Base-by-base conservation (phyloP, 2,113 vertebrate genomes). In the Prionailurus bengalensis region DNA sequence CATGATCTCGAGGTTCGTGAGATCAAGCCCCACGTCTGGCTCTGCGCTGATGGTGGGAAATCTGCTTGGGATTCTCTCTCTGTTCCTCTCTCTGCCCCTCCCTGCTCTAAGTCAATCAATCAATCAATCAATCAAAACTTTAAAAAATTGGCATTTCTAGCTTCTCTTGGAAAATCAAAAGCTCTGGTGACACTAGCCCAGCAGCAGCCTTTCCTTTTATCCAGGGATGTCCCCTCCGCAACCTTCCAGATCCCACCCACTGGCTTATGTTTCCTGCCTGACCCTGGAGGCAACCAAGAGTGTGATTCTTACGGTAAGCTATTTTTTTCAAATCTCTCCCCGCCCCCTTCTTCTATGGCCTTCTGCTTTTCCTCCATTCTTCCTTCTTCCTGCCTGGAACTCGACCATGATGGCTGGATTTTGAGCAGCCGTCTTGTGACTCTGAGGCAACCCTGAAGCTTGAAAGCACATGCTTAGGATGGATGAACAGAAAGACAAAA, bases 341-440 rank as follows among this genome's bases (percentile, higher is more conserved):
- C 7, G 61, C 21, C 7, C 5, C 1, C 23, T 11, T 42, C 13
- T 17, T 66, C 51, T 42, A 19, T 21, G 21, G 36, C 2, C 29
- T n/a, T 70, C 39, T 36, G 68, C 27, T 71, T 16, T 42, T 76
- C 12, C 36, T 92, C 3, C 29, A n/a, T 78, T 79, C 55, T 42
- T 63, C 45, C 14, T 73, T 70, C 68, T 81, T 74, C 33, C 48
- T 91, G 61, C 73, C 58, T 63, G 66, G 89, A 53, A 58, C 25
- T 76, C 0, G 2, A 1, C 10, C 10, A 15, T 3, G 39, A 87
- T 74, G 71, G 65, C n/a, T 84, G 92, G 91, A 84, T 58, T 88
- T 84, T n/a, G 23, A 97, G 70, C 76, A 95, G 89, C 70, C 17
- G 33, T 65, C 27, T 61, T 95, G 80, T 70, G 80, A 95, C 55